Percentiles rank a stretch among this genome's conserved stretches.
Evolutionary conservation across 2,113 vertebrate genomes (phyloP).

Genomic region (Azemiops feae): DNA sequence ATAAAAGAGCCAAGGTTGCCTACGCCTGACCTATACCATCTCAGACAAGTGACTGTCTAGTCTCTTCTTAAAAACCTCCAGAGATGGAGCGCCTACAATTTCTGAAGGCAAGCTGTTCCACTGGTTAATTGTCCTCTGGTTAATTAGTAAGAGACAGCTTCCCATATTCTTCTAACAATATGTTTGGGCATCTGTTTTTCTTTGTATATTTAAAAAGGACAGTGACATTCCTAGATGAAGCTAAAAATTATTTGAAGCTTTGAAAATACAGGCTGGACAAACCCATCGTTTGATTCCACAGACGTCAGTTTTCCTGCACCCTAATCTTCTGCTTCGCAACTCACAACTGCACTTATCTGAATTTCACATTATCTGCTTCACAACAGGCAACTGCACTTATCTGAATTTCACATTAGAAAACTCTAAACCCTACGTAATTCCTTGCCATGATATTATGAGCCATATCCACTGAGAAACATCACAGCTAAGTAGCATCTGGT

Average conservation of each 20-base stretch:
- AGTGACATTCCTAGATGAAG: neutral
- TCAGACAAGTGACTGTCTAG: too few species aligned
- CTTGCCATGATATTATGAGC: neutral
- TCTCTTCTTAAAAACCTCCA: too few species aligned
- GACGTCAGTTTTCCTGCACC: neutral
- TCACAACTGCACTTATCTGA: too few species aligned
- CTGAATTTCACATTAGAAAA: neutral
- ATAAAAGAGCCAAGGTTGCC: too few species aligned
- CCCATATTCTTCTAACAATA: neutral
- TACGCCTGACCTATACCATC: too few species aligned
- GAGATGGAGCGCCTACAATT: too few species aligned
- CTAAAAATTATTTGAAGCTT: neutral
- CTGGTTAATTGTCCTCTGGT: too few species aligned
- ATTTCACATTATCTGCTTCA: neutral
- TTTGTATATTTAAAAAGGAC: neutral
- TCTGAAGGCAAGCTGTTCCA: too few species aligned
- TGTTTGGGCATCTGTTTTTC: neutral
- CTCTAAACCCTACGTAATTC: neutral
- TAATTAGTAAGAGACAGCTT: neutral
- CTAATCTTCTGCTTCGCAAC: too few species aligned
- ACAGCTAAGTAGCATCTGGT: neutral
- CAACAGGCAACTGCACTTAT: too few species aligned
- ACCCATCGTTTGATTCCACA: neutral
- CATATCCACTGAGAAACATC: neutral
- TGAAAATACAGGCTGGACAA: neutral